Evolutionary conservation across 2,888 invertebrate genomes (phyloP), one percentile per base, ranked within the genome.

Genomic region (Drosophila testacea): DNA sequence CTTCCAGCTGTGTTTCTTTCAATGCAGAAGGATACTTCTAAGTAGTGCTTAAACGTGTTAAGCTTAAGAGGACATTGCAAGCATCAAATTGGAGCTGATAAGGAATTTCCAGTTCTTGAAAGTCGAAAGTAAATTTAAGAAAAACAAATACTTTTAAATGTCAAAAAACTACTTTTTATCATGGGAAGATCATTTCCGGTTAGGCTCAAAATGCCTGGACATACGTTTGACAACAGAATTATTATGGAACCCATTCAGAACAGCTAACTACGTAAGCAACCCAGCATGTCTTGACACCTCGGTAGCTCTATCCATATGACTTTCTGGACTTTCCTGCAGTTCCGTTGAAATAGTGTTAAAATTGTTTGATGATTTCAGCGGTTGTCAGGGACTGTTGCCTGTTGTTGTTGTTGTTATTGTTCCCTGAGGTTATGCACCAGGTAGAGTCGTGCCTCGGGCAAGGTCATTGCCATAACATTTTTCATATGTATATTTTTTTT

Each of bases 401-500:
- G 32, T 32, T 9, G 34, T 32, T 34, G 9, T 2, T 13, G 50
- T 22, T 65, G 46, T 28, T 13, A 39, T 28, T 13, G 28, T 36
- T 47, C 55, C 66, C 55, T 56, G 68, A 56, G 62, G 42, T 47
- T 28, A 51, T 22, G 9, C 75, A 64, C 41, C 42, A 61, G 62
- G 70, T 56, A 52, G 52, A 50, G 39, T 34, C 32, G 51, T 50
- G 51, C 39, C 57, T 16, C 34, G 9, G 44, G 13, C 76, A 79
- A 78, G 73, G 69, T 62, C 74, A 66, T 11, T 55, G 66, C 34
- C 38, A 42, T 44, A 36, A 22, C 22, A 44, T 52, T 34, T 34
- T 47, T 42, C 38, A 41, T 41, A 3, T 4, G 0, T 42, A 16
- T 7, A 9, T 9, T 32, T 22, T 34, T 13, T 16, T 6, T 22